Evolutionary conservation across 1,140 invertebrate genomes (phyloP), one percentile per base, ranked within the genome.

Genomic region (Myzus persicae): DNA sequence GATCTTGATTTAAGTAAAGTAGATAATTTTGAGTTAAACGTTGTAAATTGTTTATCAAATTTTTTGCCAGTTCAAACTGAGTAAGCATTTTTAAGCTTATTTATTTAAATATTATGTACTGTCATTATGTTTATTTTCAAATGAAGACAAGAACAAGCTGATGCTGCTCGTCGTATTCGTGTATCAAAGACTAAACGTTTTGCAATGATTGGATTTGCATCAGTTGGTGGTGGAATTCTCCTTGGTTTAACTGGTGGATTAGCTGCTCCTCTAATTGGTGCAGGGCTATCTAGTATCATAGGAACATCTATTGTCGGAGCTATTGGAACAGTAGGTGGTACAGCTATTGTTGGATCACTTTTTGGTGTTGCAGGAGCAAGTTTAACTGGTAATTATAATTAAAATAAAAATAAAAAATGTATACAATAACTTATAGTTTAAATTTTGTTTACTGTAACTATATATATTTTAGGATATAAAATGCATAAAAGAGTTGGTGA

Each of bases 401-500:
- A 48, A 88, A 76, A 5, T 44, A 59, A 11, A 26, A 48, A 48
- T n/a, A n/a, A 51, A 24, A 51, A 51, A 51, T 51, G 4, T 18
- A 26, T 44, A 85, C 40, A 42, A 26, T 31, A 44, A 38, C 7
- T 51, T 40, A 38, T 67, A 7, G 59, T 31, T 67, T 48, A 44
- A 84, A 91, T 82, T 26, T 42, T 90, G 46, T 82, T 9, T 51
- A 59, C 38, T 44, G 46, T 26, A 91, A 38, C 38, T 92, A 90
- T 91, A 94, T 93, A 18, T 76, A 18, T 94, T 94, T 90, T 94
- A 96, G 96, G 97, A 42, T 97, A 96, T 94, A 97, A 97, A 95
- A 97, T 97, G 97, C 96, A 97, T 93, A 97, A 96, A 94, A 94
- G 97, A 94, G 96, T 97, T 90, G 97, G 97, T 40, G 96, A 96